phyloP scores from a whole-genome alignment of 2,797 vertebrate species.

The Myotis pilosus region DNA sequence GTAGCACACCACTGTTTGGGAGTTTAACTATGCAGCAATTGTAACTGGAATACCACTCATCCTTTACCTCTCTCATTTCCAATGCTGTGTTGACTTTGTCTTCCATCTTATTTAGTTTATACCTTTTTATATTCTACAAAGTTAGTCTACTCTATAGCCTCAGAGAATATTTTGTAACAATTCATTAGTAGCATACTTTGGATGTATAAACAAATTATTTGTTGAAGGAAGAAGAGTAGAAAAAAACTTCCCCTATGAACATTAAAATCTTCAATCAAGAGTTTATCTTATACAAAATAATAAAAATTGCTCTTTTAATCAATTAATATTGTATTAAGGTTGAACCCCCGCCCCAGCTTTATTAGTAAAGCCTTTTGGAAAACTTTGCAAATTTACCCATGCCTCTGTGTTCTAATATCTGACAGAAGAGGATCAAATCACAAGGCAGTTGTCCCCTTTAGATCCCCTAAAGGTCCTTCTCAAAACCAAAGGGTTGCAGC shows the following conservation, averaged over 20 bases:
- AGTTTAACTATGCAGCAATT: too few relatives aligned
- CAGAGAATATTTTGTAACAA: not conserved
- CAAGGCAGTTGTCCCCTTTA: accelerated
- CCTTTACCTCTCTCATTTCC: too few relatives aligned
- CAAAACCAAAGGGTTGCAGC: accelerated
- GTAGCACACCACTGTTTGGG: not conserved
- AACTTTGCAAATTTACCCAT: not conserved
- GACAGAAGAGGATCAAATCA: too few relatives aligned
- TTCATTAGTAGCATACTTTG: not conserved
- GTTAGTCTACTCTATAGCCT: accelerated
- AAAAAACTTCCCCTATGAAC: not conserved
- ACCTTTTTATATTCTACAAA: accelerated
- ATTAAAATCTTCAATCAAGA: not conserved
- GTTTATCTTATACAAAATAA: not conserved
- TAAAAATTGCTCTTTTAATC: not conserved
- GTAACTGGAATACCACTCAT: accelerated
- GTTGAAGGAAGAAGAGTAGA: not conserved
- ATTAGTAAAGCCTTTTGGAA: not conserved
- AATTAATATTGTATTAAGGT: not conserved
- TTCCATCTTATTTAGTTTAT: not conserved
- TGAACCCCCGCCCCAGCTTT: too few relatives aligned
- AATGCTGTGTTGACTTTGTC: not conserved
- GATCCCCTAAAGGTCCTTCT: accelerated
- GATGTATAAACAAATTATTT: not conserved
- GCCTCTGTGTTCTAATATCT: not conserved